phyloP scores from a whole-genome alignment of 2,113 vertebrate species.

The Trinectes maculatus region DNA sequence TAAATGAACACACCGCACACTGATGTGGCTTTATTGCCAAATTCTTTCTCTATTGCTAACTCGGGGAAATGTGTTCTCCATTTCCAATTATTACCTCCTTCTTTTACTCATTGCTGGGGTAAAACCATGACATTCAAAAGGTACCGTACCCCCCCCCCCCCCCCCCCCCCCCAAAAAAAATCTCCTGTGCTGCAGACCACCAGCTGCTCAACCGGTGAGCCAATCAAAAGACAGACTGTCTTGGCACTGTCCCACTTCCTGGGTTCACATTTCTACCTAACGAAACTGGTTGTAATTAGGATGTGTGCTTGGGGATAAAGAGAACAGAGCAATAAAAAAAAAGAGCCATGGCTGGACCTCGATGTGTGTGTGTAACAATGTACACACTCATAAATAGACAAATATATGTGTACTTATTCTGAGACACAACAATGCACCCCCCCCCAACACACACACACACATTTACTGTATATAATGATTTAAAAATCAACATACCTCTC shows the following conservation, averaged over 20 bases:
- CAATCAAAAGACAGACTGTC: constrained; percentile 60
- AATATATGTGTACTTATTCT: constrained; percentile 32
- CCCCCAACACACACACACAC: not conserved
- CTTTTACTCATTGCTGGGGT: constrained; percentile 41
- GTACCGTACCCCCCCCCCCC: constrained; percentile 1
- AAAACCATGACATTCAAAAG: constrained; percentile 29
- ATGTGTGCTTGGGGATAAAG: constrained; percentile 40
- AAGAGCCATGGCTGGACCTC: constrained; percentile 27
- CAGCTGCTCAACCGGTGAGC: constrained; percentile 39
- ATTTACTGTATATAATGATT: not conserved
- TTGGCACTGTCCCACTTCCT: constrained; percentile 63
- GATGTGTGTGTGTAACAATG: constrained; percentile 21
- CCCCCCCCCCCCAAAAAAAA: not conserved
- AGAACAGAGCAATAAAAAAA: constrained; percentile 23
- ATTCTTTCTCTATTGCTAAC: constrained; percentile 17
- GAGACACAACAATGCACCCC: not conserved
- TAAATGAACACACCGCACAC: not conserved
- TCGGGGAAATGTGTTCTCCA: constrained; percentile 15
- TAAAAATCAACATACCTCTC: constrained; percentile 19
- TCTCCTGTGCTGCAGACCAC: constrained; percentile 45
- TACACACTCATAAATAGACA: constrained; percentile 38
- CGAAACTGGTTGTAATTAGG: constrained; percentile 67
- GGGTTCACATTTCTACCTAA: constrained; percentile 66
- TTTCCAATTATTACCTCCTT: constrained; percentile 34
- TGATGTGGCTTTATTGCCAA: constrained; percentile 1